Evolutionary conservation across 2,113 vertebrate species (phyloP), one percentile per base, ranked within the genome.

Genomic region (Tapirus terrestris): DNA sequence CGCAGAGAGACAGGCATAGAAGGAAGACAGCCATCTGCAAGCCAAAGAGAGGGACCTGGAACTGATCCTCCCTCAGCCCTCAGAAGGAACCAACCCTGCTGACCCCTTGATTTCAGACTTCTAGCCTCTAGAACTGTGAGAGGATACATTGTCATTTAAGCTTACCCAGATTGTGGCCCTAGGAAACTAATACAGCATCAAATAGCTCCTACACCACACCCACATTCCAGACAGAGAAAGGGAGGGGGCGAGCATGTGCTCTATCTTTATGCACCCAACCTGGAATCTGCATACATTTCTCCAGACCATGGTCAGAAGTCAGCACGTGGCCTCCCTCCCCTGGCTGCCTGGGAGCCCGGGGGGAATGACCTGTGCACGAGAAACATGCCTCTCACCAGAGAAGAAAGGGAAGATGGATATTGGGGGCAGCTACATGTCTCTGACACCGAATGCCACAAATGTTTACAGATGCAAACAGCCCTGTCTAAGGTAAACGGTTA

Each of bases 331-430:
- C 56, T 91, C 51, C 51, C 51, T 53, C 77, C 20, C 12, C 39
- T 7, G 14, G 17, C 43, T 82, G 31, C 45, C 43, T 29, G 25
- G 75, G 89, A 27, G 36, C n/a, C 83, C 33, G 2, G 48, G 33
- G 29, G 21, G 53, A 67, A 76, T 0, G 3, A 29, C 76, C 68
- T 89, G 76, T 17, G 25, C 36, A 13, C 53, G 16, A n/a, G 58
- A 33, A 33, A 39, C 63, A 51, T 5, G 6, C 29, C 72, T 73
- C 56, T n/a, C 51, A 14, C 11, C 4, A 0, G 0, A 5, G 12
- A 43, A 16, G 45, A 43, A n/a, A 31, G 72, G 25, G 58, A 60
- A 48, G 31, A 2, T 33, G 33, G 53, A 0, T 4, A 2, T 0
- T 4, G 14, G 61, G n/a, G 61, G 13, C 25, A 14, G 10, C 20